These are phyloP conservation scores for Autographa pulchrina DNA, from an alignment of 2,888 invertebrate genomes.

Conservation along the genomic window DNA sequence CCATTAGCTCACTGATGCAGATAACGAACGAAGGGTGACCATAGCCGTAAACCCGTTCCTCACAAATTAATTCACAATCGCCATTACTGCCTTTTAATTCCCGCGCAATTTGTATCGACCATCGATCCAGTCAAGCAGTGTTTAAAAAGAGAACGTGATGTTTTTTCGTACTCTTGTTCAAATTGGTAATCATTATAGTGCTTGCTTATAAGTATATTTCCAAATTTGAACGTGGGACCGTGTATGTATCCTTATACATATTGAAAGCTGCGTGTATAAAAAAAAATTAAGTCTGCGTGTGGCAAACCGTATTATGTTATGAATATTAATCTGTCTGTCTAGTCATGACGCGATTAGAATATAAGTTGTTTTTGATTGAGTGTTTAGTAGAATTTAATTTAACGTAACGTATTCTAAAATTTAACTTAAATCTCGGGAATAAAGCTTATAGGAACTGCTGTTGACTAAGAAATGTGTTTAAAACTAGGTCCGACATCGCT, in stretches of 20 bases:
- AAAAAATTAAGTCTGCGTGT: slow-evolving; percentile 24
- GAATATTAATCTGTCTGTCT: slow-evolving; percentile 31
- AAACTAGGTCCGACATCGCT: slow-evolving; percentile 17
- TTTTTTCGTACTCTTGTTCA: slow-evolving; percentile 22
- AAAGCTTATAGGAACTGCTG: slow-evolving; percentile 7
- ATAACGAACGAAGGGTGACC: slow-evolving; percentile 58
- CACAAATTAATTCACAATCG: slow-evolving; percentile 47
- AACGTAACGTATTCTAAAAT: too few species aligned
- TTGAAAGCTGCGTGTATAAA: slow-evolving; percentile 7
- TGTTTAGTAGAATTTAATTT: slow-evolving; percentile 22
- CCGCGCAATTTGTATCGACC: slow-evolving; percentile 35
- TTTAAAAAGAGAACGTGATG: slow-evolving; percentile 50
- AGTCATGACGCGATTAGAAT: slow-evolving; percentile 26
- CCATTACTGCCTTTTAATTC: slow-evolving; percentile 30
- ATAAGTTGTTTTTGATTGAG: slow-evolving; percentile 23
- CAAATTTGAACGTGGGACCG: neutral
- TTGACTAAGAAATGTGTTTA: slow-evolving; percentile 27
- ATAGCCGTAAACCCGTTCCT: slow-evolving; percentile 46
- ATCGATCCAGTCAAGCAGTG: slow-evolving; percentile 35
- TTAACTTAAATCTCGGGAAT: neutral
- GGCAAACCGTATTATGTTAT: slow-evolving; percentile 36
- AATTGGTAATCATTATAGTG: neutral
- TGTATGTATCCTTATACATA: slow-evolving; percentile 1
- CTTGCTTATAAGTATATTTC: neutral
- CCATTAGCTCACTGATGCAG: slow-evolving; percentile 53